Conservation (phyloP, 2,113 vertebrate genomes). For the Sorex fumeus region DNA sequence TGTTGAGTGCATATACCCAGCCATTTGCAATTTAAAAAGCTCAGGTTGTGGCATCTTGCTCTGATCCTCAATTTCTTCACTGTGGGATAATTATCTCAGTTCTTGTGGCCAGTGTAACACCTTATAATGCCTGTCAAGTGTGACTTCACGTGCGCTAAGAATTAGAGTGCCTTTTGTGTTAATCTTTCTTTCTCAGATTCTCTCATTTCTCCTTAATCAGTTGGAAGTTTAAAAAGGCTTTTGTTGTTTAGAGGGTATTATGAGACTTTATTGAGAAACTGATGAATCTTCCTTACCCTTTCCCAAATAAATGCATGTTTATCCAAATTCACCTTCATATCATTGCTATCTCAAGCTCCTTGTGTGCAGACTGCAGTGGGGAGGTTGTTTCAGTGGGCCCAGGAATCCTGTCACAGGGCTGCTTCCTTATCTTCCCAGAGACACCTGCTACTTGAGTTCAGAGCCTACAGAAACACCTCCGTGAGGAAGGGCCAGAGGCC, state of each 20-base stretch:
- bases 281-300: conserved; percentile 13
- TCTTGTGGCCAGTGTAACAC: not conserved
- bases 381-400: not conserved
- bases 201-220: conserved; percentile 45
- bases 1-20: not conserved
- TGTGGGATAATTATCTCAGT: not conserved
- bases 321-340: conserved; percentile 6
- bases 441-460: too few species aligned
- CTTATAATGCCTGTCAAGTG: not conserved
- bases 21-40: not conserved
- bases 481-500: not conserved
- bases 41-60: not conserved
- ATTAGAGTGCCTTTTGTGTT: conserved; percentile 16
- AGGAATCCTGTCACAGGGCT: not conserved
- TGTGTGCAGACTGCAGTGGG: not conserved
- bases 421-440: not conserved
- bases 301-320: conserved; percentile 49
- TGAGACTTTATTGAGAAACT: conserved; percentile 43
- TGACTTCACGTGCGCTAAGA: not conserved
- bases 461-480: not conserved
- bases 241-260: not conserved
- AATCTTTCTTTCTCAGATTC: conserved; percentile 9
- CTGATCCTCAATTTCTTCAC: conserved; percentile 32
- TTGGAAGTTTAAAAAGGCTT: conserved; percentile 26
- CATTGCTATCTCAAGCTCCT: conserved; percentile 4